A percentile compares a stretch with the other conserved stretches of the same genome.
Conservation (phyloP, 2,888 invertebrate genomes). For the Drosophila melanocephala region DNA sequence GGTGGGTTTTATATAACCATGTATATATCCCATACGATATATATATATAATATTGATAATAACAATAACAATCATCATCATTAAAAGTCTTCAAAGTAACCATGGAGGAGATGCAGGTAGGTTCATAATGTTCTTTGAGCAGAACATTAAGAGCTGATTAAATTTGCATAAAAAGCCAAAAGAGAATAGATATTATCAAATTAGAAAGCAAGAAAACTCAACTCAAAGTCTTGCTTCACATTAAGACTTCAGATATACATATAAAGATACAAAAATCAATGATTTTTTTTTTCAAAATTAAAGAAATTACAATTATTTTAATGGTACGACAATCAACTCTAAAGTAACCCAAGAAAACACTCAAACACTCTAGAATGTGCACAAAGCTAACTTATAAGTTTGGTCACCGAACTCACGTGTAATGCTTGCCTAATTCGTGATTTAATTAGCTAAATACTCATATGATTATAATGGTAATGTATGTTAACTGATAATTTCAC, state of each 20-base stretch:
- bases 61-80: conserved; percentile 12
- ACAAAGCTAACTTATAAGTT: conserved; percentile 21
- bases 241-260: neutral
- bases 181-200: neutral
- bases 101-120: conserved; percentile 14
- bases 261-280: neutral
- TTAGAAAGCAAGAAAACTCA: neutral
- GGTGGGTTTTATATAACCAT: conserved; percentile 1
- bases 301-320: neutral
- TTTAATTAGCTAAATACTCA: conserved; percentile 15
- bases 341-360: neutral
- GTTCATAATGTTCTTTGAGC: conserved; percentile 2
- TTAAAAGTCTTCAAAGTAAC: conserved; percentile 7
- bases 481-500: conserved; percentile 42
- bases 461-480: conserved; percentile 42
- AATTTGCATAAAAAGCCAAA: neutral
- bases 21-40: neutral
- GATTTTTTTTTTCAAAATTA: neutral
- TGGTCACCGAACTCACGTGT: conserved; percentile 21
- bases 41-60: conserved; percentile 5
- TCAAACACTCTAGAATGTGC: conserved; percentile 20
- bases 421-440: conserved; percentile 36
- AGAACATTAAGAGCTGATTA: neutral
- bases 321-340: neutral
- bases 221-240: neutral